Evolutionary conservation across 30 jellyfish, hydroid and myxozoan genomes (phyloP).

Genomic region (Aurelia sp.): DNA sequence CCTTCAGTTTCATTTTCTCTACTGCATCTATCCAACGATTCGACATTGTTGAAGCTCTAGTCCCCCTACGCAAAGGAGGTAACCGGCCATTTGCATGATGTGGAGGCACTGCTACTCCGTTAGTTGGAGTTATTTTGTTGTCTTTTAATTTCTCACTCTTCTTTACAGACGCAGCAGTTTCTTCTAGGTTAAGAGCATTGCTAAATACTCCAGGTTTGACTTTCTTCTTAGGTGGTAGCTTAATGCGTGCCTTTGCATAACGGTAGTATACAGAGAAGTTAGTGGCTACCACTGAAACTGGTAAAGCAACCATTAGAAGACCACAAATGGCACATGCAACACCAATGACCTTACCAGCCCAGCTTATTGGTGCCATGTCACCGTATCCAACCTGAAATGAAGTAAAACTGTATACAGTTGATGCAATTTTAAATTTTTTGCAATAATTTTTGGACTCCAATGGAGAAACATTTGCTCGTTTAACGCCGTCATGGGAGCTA

Average conservation of each 20-base stretch:
- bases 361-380: slow-evolving; percentile 85
- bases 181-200: slow-evolving; percentile 61
- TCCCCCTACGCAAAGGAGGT: slow-evolving; percentile 48
- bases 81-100: slow-evolving; percentile 58
- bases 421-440: no score
- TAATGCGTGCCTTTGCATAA: slow-evolving; percentile 89
- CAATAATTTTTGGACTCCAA: no score
- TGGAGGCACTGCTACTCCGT: slow-evolving; percentile 69
- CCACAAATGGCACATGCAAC: slow-evolving; percentile 90
- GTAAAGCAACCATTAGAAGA: slow-evolving; percentile 93
- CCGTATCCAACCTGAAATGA: slow-evolving; percentile 88
- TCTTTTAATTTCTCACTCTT: slow-evolving; percentile 36
- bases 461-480: no score
- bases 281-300: slow-evolving; percentile 94
- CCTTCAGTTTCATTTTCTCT: slow-evolving; percentile 69
- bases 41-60: slow-evolving; percentile 27
- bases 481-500: no score
- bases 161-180: slow-evolving; percentile 57
- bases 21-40: slow-evolving; percentile 69
- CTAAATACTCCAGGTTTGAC: slow-evolving; percentile 79
- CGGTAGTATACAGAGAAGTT: slow-evolving; percentile 92
- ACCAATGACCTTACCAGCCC: slow-evolving; percentile 89
- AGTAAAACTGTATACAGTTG: no score
- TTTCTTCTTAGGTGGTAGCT: slow-evolving; percentile 91
- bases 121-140: slow-evolving; percentile 58